A percentile compares a stretch with the other conserved stretches of the same genome.
These are phyloP conservation scores for Glossophaga mutica DNA, from an alignment of 2,797 vertebrate genomes.

Conservation along the genomic window DNA sequence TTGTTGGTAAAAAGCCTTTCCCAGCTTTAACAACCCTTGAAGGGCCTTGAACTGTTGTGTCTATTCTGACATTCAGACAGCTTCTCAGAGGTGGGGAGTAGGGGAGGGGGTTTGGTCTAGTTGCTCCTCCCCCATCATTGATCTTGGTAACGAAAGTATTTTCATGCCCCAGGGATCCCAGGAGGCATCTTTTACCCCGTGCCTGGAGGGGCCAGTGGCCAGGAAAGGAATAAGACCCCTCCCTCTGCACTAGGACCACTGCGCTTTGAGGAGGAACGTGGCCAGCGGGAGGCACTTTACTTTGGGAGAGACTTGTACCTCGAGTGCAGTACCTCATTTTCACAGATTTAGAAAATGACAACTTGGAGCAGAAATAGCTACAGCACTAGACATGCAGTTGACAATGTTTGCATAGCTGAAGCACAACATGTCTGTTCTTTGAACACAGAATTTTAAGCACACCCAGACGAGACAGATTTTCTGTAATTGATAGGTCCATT, in stretches of 20 bases:
- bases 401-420: not conserved
- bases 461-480: not conserved
- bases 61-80: not conserved
- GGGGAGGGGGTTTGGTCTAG: not conserved
- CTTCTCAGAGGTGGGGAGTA: not conserved
- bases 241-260: not conserved
- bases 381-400: not conserved
- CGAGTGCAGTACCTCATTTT: not conserved
- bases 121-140: not conserved
- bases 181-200: not conserved
- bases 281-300: not conserved
- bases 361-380: not conserved
- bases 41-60: not conserved
- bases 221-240: not conserved
- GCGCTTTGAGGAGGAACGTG: not conserved
- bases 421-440: not conserved
- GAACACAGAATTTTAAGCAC: conserved; percentile 15
- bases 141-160: not conserved
- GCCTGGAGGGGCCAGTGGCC: not conserved
- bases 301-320: not conserved
- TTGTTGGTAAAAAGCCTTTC: not conserved
- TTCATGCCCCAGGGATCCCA: not conserved
- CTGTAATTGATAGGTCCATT: not conserved
- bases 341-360: not conserved
- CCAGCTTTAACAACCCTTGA: not conserved